Conservation (phyloP, 2,888 invertebrate genomes). For the Neuroscelio doddi region DNA sequence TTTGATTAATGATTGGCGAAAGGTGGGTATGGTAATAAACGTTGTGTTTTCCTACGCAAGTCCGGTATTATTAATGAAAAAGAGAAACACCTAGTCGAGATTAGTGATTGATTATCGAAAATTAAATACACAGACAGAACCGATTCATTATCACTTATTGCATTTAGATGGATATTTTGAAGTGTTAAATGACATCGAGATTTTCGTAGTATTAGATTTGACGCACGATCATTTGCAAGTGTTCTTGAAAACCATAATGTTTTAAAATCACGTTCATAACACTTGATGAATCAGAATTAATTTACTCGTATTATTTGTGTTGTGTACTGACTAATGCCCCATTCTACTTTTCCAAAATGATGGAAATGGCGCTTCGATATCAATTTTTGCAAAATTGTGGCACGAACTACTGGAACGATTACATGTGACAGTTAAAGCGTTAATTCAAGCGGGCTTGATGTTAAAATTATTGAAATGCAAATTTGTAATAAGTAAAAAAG, state of each 20-base stretch:
- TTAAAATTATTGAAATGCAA: conserved; percentile 52
- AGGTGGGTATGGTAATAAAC: conserved; percentile 33
- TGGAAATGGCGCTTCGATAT: conserved; percentile 37
- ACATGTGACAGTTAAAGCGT: too few relatives aligned
- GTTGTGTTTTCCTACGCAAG: conserved; percentile 37
- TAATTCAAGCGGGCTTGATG: conserved; percentile 42
- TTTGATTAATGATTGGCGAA: conserved; percentile 38
- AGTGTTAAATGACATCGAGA: conserved; percentile 5
- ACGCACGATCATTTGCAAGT: conserved; percentile 44
- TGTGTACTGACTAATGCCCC: conserved; percentile 55
- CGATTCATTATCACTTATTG: conserved; percentile 31
- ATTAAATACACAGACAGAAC: conserved; percentile 34
- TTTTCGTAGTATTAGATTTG: conserved; percentile 25
- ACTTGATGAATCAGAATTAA: conserved; percentile 47
- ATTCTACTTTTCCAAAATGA: conserved; percentile 49
- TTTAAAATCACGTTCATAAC: conserved; percentile 47
- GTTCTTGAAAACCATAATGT: conserved; percentile 28
- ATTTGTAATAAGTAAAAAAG: conserved; percentile 45
- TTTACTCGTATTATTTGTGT: too few relatives aligned
- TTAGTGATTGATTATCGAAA: conserved; percentile 44
- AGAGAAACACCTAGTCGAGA: conserved; percentile 42
- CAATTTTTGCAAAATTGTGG: too few relatives aligned
- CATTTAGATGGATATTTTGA: conserved; percentile 39
- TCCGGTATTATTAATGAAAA: conserved; percentile 41
- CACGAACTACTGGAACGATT: too few relatives aligned